Base-by-base conservation (phyloP, 2,113 vertebrate species). In the Lepisosteus osseus region DNA sequence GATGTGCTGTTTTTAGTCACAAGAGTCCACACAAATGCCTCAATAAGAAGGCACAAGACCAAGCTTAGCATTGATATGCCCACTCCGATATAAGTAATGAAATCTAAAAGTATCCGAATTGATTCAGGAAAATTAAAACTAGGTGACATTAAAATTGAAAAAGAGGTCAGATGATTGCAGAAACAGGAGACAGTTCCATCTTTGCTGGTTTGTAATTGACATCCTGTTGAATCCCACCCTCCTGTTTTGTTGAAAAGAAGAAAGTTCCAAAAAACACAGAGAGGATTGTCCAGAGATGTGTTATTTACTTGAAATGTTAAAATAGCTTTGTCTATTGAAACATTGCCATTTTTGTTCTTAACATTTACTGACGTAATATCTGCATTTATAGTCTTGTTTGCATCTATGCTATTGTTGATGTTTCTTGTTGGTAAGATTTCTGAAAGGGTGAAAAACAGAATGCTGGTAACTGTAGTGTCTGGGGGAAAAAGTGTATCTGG, bases 91-190 rank as follows among this genome's bases (percentile, higher is more conserved):
- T 84, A 88, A 0, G 93, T 95, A 57, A 94, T 75, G 29, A 83
- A 66, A 54, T 78, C 86, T 81, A 95, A 79, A 2, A 9, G 0
- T 0, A 68, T 4, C 0, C 56, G 59, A 0, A 1, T 0, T 0
- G 7, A 1, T 15, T 54, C 2, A 0, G 7, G 51, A 61, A 78
- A 1, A 1, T 70, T 9, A 0, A 72, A 72, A 6, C 0, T 1
- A 0, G 93, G 88, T 3, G 95, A 88, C 95, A 96, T 94, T 1
- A 97, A 80, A 40, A 96, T 86, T 54, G 95, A 95, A 81, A 97
- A 96, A 0, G 95, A 93, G 3, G 94, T 95, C 63, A 94, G 84
- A 55, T 90, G 89, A 44, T 70, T 77, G 68, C 95, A 97, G n/a
- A 0, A 40, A n/a, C 95, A 97, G 9, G 74, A 84, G 13, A 88